These are phyloP conservation scores for Lobophora halterata DNA, from an alignment of 2,888 invertebrate species.

Conservation along the genomic window DNA sequence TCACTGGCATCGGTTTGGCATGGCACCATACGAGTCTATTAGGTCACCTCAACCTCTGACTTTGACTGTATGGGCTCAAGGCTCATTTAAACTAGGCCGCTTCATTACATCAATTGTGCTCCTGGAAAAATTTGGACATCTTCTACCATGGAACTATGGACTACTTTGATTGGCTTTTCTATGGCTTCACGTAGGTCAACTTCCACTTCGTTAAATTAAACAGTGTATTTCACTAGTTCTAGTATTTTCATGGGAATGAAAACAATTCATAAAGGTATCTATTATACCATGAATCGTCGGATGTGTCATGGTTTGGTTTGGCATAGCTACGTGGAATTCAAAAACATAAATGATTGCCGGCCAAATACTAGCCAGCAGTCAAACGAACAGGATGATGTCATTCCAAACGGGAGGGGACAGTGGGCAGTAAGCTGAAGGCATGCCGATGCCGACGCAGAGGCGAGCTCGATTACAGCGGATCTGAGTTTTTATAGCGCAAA, in stretches of 20 bases:
- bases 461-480: slow-evolving; percentile 45
- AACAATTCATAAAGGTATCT: not conserved
- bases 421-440: slow-evolving; percentile 24
- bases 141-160: too few relatives aligned
- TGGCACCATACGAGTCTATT: slow-evolving; percentile 19
- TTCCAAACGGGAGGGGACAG: slow-evolving; percentile 16
- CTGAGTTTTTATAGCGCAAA: slow-evolving; percentile 56
- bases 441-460: too few relatives aligned
- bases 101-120: too few relatives aligned
- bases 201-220: too few relatives aligned
- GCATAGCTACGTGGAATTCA: slow-evolving; percentile 12
- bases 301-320: slow-evolving; percentile 1
- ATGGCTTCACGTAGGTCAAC: too few relatives aligned
- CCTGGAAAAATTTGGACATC: too few relatives aligned
- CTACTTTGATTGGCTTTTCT: too few relatives aligned
- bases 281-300: not conserved
- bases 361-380: slow-evolving; percentile 21
- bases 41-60: slow-evolving; percentile 47
- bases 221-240: too few relatives aligned
- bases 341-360: slow-evolving; percentile 18
- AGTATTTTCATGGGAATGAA: not conserved
- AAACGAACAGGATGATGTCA: slow-evolving; percentile 49
- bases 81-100: too few relatives aligned
- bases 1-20: too few relatives aligned
- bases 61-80: slow-evolving; percentile 24